Evolutionary conservation across 2,113 vertebrate genomes (phyloP).

Genomic region (Terrapene triunguis): DNA sequence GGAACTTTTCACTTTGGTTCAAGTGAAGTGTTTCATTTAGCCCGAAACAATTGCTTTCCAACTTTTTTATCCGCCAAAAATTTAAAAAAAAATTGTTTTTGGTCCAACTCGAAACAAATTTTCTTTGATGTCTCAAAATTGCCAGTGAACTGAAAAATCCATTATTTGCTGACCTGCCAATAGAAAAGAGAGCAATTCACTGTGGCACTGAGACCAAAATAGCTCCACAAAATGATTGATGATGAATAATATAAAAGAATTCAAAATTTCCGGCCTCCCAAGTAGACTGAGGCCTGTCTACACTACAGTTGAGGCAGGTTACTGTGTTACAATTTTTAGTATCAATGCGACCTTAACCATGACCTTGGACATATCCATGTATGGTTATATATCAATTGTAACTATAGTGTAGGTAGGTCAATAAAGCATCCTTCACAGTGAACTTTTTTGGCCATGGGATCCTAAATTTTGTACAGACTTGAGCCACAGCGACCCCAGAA

Average conservation of each 20-base stretch:
- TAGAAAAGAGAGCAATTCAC: no score
- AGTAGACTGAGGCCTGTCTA: background rate
- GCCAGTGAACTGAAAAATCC: no score
- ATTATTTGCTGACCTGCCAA: no score
- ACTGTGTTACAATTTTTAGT: background rate
- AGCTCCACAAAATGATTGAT: background rate
- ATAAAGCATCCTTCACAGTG: background rate
- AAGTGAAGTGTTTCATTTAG: no score
- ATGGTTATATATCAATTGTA: background rate
- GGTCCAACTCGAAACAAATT: no score
- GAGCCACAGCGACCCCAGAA: background rate
- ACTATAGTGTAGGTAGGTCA: background rate
- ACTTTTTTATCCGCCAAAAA: no score
- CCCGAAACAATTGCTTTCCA: no score
- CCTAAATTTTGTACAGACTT: background rate
- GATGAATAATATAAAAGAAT: background rate
- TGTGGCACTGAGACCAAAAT: no score
- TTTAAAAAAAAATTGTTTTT: no score
- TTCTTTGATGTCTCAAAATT: no score
- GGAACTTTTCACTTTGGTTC: no score
- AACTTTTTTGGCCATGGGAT: background rate
- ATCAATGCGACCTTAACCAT: fast-evolving
- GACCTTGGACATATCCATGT: background rate
- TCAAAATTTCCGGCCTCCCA: background rate
- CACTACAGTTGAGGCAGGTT: background rate